phyloP scores from a whole-genome alignment of 2,113 vertebrate species.

The Diadophis punctatus region DNA sequence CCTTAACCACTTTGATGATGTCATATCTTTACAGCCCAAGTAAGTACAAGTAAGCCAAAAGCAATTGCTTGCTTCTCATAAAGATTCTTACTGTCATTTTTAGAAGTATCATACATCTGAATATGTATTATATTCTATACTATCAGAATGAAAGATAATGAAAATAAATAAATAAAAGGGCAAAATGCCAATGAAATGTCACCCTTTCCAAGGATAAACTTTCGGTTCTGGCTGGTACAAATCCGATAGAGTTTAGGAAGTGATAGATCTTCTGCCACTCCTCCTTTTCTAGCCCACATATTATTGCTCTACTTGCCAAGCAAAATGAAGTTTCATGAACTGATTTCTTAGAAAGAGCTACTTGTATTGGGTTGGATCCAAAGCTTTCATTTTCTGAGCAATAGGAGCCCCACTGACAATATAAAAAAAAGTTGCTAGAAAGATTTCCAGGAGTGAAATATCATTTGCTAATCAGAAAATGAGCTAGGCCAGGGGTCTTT shows the following conservation, averaged over 20 bases:
- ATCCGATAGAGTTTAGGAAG: background rate
- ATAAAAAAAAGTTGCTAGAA: background rate
- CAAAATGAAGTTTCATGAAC: background rate
- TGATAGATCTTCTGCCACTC: background rate
- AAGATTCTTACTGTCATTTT: background rate
- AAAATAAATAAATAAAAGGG: background rate
- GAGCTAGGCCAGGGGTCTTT: too few species aligned
- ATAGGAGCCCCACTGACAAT: background rate
- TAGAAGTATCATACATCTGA: background rate
- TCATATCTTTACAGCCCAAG: background rate
- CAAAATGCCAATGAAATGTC: background rate
- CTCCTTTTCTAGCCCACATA: background rate
- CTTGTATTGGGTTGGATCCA: background rate
- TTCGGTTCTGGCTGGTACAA: background rate
- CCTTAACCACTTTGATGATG: background rate
- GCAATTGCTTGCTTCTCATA: background rate
- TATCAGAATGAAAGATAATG: background rate
- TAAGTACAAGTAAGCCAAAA: background rate
- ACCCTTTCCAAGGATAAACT: background rate
- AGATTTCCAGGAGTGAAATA: background rate
- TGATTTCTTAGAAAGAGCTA: background rate
- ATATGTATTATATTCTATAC: background rate
- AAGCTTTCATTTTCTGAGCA: background rate
- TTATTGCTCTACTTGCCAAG: background rate
- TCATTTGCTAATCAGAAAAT: background rate